Evolutionary conservation across 1,140 invertebrate species (phyloP).

Genomic region (Psix sp.): DNA sequence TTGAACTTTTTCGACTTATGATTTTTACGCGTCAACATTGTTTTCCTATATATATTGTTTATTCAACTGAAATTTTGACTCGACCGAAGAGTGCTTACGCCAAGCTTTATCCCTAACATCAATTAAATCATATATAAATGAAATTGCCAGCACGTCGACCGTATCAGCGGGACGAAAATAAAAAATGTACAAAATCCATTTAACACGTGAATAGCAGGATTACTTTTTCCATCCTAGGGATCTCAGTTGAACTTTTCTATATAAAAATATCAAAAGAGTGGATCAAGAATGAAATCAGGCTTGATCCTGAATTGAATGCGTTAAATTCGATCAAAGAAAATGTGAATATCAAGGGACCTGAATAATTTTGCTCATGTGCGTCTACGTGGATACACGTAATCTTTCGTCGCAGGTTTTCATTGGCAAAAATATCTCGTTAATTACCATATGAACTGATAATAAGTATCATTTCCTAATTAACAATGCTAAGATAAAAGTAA

Average conservation of each 20-base stretch:
- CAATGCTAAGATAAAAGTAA: no score
- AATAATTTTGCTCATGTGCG: constrained; percentile 1
- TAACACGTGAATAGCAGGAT: constrained; percentile 21
- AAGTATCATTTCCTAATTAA: no score
- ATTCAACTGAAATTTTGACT: constrained; percentile 24
- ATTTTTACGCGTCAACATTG: constrained; percentile 11
- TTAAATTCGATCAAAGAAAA: constrained; percentile 19
- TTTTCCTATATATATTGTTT: not conserved
- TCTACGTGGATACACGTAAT: not conserved
- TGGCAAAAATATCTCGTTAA: not conserved
- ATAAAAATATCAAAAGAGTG: constrained; percentile 17
- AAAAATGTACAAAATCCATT: constrained; percentile 27
- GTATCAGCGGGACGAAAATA: constrained; percentile 1
- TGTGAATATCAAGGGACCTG: constrained; percentile 10
- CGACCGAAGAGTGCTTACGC: constrained; percentile 1
- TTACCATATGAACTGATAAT: no score
- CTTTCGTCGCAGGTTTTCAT: not conserved
- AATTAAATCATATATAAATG: constrained; percentile 46
- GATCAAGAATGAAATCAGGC: constrained; percentile 18
- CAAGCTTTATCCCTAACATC: constrained; percentile 16
- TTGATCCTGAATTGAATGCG: constrained; percentile 16
- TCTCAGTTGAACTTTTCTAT: constrained; percentile 20
- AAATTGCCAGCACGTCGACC: constrained; percentile 16
- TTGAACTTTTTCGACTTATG: constrained; percentile 23
- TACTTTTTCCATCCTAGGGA: constrained; percentile 23